A percentile compares a stretch with the other conserved stretches of the same genome.
Evolutionary conservation across 2,888 invertebrate species (phyloP).

Genomic region (Leptopilina syphax): DNA sequence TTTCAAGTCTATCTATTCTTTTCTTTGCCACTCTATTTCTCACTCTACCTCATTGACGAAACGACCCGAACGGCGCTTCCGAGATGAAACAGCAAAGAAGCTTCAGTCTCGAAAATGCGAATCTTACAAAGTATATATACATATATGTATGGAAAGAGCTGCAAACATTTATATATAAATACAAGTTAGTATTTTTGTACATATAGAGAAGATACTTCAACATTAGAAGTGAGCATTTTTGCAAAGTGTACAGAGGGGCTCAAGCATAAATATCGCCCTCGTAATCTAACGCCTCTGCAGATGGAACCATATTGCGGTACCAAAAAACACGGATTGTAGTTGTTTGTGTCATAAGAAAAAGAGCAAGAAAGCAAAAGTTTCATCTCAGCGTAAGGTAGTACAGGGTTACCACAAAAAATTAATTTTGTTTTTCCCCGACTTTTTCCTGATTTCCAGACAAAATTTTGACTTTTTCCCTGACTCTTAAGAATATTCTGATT

Average conservation of each 20-base stretch:
- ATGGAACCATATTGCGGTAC: slow-evolving; percentile 40
- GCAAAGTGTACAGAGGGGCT: background rate
- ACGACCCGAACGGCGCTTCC: slow-evolving; percentile 8
- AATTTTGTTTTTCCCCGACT: too few relatives aligned
- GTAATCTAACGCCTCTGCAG: slow-evolving; percentile 53
- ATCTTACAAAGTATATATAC: background rate
- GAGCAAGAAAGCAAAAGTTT: slow-evolving; percentile 32
- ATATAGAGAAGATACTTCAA: slow-evolving; percentile 1
- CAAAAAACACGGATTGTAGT: slow-evolving; percentile 33
- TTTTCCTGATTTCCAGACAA: too few relatives aligned
- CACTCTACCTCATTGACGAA: slow-evolving; percentile 13
- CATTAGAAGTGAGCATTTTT: background rate
- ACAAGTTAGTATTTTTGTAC: background rate
- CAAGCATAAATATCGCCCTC: slow-evolving; percentile 57
- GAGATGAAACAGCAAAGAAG: background rate
- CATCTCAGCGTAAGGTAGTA: slow-evolving; percentile 24
- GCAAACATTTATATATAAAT: too few relatives aligned
- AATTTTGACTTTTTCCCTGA: too few relatives aligned
- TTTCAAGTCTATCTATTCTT: slow-evolving; percentile 49
- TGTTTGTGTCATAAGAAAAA: slow-evolving; percentile 9
- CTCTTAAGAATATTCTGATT: too few relatives aligned
- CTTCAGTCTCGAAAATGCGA: background rate
- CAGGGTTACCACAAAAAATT: too few relatives aligned
- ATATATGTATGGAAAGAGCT: background rate
- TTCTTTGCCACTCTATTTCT: background rate